A percentile compares a stretch with the other conserved stretches of the same genome.
Evolutionary conservation across 2,113 vertebrate genomes (phyloP).

Genomic region (Myodes glareolus): DNA sequence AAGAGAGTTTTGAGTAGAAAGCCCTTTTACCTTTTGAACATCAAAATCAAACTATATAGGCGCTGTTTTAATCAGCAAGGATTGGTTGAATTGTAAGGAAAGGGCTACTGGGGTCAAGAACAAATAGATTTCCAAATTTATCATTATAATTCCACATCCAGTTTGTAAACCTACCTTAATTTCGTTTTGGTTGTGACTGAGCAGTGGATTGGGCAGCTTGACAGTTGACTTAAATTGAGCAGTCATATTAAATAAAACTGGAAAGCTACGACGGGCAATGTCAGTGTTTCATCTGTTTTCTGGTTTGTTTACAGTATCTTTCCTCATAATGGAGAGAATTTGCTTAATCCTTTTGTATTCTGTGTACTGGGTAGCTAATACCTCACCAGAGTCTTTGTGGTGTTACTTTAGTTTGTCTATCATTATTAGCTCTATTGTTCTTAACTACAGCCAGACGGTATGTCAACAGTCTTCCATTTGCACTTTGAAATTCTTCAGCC

Average conservation of each 20-base stretch:
- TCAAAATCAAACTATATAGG: conserved; percentile 21
- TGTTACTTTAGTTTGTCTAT: not conserved
- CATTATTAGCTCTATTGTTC: not conserved
- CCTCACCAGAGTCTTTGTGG: not conserved
- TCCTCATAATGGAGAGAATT: conserved; percentile 4
- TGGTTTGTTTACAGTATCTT: conserved; percentile 42
- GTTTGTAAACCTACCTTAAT: conserved; percentile 29
- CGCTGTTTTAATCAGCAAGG: conserved; percentile 46
- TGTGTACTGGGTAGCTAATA: not conserved
- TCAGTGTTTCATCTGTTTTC: not conserved
- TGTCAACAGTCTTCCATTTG: conserved; percentile 13
- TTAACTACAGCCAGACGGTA: conserved; percentile 8
- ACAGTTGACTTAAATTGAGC: conserved; percentile 48
- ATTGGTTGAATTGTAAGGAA: conserved; percentile 60
- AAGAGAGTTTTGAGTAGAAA: conserved; percentile 51
- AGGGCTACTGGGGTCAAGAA: conserved; percentile 37
- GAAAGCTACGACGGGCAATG: not conserved
- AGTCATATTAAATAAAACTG: conserved; percentile 16
- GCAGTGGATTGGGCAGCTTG: conserved; percentile 14
- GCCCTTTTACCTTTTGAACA: conserved; percentile 41
- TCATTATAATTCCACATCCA: conserved; percentile 30
- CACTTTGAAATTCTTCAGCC: conserved; percentile 21
- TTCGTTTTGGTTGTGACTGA: conserved; percentile 27
- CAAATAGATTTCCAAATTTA: conserved; percentile 59
- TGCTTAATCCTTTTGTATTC: not conserved